These are phyloP conservation scores for Mirza zaza DNA, from an alignment of 2,113 vertebrate species.

Conservation along the genomic window DNA sequence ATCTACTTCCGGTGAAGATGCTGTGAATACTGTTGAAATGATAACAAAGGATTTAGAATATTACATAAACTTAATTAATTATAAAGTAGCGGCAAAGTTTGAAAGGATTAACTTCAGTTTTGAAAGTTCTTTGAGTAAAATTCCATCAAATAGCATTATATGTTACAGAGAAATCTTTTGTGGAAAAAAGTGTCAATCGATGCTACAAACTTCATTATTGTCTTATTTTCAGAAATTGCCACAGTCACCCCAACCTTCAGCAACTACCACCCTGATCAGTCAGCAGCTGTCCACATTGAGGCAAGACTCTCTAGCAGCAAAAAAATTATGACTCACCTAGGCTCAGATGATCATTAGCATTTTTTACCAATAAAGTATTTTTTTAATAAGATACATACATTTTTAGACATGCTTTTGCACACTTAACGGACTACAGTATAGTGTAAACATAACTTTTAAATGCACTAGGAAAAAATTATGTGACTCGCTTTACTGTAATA, in stretches of 20 bases:
- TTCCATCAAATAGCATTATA: neutral
- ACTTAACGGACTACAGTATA: neutral
- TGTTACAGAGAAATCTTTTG: neutral
- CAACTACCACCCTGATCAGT: neutral
- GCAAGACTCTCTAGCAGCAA: neutral
- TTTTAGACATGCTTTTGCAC: neutral
- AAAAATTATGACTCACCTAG: neutral
- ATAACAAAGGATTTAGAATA: neutral
- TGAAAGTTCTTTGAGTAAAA: neutral
- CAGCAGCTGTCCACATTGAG: neutral
- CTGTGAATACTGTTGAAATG: neutral
- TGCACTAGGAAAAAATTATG: neutral
- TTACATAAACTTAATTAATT: neutral
- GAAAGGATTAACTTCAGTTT: neutral
- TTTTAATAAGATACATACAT: neutral
- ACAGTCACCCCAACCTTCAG: neutral
- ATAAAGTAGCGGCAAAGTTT: neutral
- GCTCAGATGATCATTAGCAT: neutral
- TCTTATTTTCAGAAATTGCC: neutral
- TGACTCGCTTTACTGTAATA: neutral
- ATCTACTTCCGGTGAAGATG: neutral
- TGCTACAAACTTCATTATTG: neutral
- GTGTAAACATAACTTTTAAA: neutral
- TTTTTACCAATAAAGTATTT: neutral
- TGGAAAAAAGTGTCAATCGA: neutral